These are phyloP conservation scores for Aythya baeri DNA, from an alignment of 2,113 vertebrate species.

Conservation along the genomic window DNA sequence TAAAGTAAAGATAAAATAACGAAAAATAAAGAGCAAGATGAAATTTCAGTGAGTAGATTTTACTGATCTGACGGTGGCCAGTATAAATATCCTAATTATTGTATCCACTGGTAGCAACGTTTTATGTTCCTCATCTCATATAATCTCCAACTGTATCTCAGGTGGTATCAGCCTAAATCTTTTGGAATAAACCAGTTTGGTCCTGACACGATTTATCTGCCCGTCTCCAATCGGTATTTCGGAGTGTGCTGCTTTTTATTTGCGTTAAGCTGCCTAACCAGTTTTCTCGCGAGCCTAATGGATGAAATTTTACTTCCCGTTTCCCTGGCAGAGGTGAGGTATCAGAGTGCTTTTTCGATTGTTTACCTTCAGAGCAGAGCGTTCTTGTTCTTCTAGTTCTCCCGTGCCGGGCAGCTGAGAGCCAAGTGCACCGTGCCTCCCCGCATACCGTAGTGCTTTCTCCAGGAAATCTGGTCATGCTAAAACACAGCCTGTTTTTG, in stretches of 20 bases:
- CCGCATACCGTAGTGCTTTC: background rate
- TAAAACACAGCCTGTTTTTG: constrained; percentile 25
- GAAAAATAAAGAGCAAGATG: background rate
- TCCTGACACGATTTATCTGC: background rate
- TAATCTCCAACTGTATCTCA: background rate
- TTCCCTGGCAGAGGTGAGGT: constrained; percentile 25
- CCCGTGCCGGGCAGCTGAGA: background rate
- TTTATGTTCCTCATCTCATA: background rate
- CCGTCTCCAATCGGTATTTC: constrained; percentile 14
- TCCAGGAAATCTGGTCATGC: constrained; percentile 6
- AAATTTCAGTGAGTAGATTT: background rate
- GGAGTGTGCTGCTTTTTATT: constrained; percentile 13
- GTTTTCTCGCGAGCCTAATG: constrained; percentile 22
- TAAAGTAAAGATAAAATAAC: background rate
- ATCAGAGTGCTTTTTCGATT: background rate
- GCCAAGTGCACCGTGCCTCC: background rate
- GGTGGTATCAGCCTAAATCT: background rate
- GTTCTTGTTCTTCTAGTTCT: background rate
- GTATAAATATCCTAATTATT: background rate
- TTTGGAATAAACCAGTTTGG: background rate
- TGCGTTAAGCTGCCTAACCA: constrained; percentile 53
- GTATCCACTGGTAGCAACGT: background rate
- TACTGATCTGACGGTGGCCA: background rate
- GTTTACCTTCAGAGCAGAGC: background rate
- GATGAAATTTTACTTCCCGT: constrained; percentile 49